Evolutionary conservation across 2,888 invertebrate species (phyloP).

Genomic region (Dolichopus griseipennis): DNA sequence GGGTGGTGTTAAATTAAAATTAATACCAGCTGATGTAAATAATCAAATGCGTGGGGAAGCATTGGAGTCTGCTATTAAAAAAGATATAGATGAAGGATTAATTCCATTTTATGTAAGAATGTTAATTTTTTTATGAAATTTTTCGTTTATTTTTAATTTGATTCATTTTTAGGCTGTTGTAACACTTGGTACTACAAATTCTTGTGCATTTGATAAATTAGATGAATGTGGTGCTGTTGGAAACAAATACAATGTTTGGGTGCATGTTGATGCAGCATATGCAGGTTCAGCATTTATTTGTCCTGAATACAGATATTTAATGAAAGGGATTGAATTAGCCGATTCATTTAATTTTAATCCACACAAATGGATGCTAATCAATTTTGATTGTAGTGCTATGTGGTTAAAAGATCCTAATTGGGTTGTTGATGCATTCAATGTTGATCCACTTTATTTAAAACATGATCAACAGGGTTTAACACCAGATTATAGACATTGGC

Average conservation of each 20-base stretch:
- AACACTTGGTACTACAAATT: constrained; percentile 92
- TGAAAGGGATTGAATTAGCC: constrained; percentile 80
- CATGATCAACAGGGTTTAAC: constrained; percentile 85
- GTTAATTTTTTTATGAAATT: background rate
- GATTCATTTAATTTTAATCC: constrained; percentile 98
- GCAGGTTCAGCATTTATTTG: constrained; percentile 95
- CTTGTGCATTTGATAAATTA: constrained; percentile 86
- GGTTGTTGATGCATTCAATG: constrained; percentile 91
- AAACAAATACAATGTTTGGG: constrained; percentile 67
- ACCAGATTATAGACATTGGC: constrained; percentile 96
- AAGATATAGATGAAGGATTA: constrained; percentile 78
- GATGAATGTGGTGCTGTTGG: constrained; percentile 89
- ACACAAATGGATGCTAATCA: constrained; percentile 98
- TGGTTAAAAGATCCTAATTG: constrained; percentile 87
- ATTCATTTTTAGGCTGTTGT: constrained; percentile 57
- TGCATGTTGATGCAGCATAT: constrained; percentile 96
- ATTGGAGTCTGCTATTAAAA: constrained; percentile 66
- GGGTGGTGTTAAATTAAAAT: constrained; percentile 73
- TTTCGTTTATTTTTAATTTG: constrained; percentile 8
- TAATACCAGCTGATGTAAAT: constrained; percentile 62
- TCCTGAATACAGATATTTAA: constrained; percentile 85
- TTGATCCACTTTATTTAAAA: constrained; percentile 92
- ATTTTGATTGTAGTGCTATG: constrained; percentile 97
- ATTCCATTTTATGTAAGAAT: constrained; percentile 89
- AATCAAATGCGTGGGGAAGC: constrained; percentile 66